Evolutionary conservation across 1,140 invertebrate species (phyloP).

Genomic region (Centruroides vittatus): DNA sequence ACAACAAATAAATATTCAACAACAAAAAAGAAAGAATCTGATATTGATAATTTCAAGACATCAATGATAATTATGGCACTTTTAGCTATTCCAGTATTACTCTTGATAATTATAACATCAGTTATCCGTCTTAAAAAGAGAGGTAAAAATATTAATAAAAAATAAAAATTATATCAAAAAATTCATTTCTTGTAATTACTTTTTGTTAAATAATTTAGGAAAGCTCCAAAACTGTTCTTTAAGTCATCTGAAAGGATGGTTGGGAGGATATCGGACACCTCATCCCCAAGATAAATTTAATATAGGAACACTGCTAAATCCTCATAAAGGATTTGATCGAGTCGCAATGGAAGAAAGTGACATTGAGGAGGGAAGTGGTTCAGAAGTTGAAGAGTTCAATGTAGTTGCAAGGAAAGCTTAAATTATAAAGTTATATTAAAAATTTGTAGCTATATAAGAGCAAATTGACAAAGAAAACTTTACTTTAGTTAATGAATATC

Average conservation of each 20-base stretch:
- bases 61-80: slow-evolving; percentile 17
- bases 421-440: neutral
- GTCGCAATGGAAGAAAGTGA: slow-evolving; percentile 21
- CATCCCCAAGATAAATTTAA: slow-evolving; percentile 17
- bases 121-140: slow-evolving; percentile 11
- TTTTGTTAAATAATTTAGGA: neutral
- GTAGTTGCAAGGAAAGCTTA: slow-evolving; percentile 18
- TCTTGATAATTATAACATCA: slow-evolving; percentile 13
- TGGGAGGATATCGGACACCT: slow-evolving; percentile 15
- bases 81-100: slow-evolving; percentile 16
- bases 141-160: slow-evolving; percentile 6
- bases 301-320: slow-evolving; percentile 18
- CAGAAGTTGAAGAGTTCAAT: slow-evolving; percentile 22
- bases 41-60: slow-evolving; percentile 8
- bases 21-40: neutral
- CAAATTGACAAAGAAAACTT: too few relatives aligned
- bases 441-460: too few relatives aligned
- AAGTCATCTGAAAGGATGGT: slow-evolving; percentile 19
- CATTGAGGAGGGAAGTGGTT: slow-evolving; percentile 18
- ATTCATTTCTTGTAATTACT: neutral
- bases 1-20: too few relatives aligned
- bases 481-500: too few relatives aligned
- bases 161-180: neutral
- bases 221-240: neutral
- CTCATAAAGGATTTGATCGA: slow-evolving; percentile 21